These are phyloP conservation scores for Antigone vipio DNA, from an alignment of 2,113 vertebrate species.

Conservation along the genomic window DNA sequence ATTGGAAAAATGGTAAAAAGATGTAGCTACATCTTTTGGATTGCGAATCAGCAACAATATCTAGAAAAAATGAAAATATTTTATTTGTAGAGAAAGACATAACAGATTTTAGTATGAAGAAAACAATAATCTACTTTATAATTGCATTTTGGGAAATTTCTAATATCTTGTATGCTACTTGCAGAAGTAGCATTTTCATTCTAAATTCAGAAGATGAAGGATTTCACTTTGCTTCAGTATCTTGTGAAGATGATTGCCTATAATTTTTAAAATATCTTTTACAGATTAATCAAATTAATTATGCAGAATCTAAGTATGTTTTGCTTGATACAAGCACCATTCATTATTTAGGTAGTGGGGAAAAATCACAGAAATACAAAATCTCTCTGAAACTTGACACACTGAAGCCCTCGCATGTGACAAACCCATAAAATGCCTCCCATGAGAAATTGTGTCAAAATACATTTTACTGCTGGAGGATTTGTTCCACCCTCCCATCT, in stretches of 20 bases:
- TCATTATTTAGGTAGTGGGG: neutral
- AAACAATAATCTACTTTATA: neutral
- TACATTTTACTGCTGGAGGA: neutral
- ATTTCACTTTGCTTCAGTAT: neutral
- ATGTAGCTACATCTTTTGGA: conserved; percentile 61
- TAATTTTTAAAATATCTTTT: neutral
- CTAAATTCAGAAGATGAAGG: neutral
- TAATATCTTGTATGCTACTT: neutral
- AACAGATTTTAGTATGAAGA: neutral
- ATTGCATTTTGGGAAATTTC: neutral
- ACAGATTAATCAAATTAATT: neutral
- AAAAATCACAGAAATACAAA: neutral
- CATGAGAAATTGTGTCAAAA: neutral
- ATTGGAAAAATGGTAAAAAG: conserved; percentile 58
- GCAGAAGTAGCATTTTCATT: neutral
- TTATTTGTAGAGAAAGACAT: neutral
- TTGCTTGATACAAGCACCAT: neutral
- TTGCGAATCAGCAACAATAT: conserved; percentile 57
- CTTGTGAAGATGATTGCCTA: neutral
- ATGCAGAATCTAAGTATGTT: neutral
- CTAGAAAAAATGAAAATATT: neutral
- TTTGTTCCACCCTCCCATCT: neutral
- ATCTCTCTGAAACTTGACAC: neutral
- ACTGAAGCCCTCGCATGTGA: neutral
- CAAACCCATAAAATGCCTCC: neutral